Evolutionary conservation across 2,113 vertebrate genomes (phyloP), one percentile per base, ranked within the genome.

Genomic region (Condylura cristata): DNA sequence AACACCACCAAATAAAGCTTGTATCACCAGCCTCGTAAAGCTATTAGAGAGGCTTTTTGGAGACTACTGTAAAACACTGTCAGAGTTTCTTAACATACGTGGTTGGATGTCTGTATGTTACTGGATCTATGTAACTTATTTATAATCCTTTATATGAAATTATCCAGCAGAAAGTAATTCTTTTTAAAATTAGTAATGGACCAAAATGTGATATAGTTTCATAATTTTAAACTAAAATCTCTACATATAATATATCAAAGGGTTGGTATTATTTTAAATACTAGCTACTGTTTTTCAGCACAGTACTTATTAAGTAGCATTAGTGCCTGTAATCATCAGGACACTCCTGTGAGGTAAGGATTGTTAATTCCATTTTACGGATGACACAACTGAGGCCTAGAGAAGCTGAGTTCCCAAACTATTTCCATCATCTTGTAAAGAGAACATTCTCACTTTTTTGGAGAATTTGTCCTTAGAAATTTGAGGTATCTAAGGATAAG

Each of bases 221-320:
- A 61, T 41, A 70, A 58, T 61, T 86, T 83, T 53, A 85, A 93
- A 86, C 4, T 65, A 79, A 86, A 89, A 92, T 63, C 51, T 78
- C 68, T 70, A 87, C 60, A 41, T 41, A 41, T 34, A 61, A 60
- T 9, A 70, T 44, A 41, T 68, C 34, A 92, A 84, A 61, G 24
- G 5, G 34, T 5, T 66, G 14, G 22, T 44, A 78, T 72, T 65
- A 93, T 46, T 83, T 87, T 84, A 46, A 88, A 51, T 46, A 79
- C 44, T 74, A 84, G 63, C 58, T 81, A 65, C 34, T 78, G 39
- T 63, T 90, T 72, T 87, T 75, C 16, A 84, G 56, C 53, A 34
- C 8, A 84, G 51, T 74, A 74, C 44, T 92, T 68, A 86, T 39
- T 83, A 80, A 90, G 37, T 88, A 60, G 24, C 28, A 70, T 56